Conservation (phyloP, 2,888 invertebrate species). For the Pyrochroa serraticornis region DNA sequence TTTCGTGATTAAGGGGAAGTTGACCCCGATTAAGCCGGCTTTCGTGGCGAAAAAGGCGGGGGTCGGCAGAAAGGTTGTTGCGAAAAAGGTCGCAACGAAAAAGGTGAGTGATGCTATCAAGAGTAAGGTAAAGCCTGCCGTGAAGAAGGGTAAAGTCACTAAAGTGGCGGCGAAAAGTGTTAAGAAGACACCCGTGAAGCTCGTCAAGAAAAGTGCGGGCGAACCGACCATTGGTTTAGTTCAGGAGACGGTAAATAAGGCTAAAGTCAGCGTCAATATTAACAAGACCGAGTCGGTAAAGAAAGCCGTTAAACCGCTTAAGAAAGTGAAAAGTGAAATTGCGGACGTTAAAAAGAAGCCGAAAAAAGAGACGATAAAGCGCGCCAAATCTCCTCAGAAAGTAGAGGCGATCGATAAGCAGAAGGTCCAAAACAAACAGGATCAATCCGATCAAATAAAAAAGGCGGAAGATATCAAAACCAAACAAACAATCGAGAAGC, state of each 20-base stretch:
- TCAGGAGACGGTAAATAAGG: conserved; percentile 4
- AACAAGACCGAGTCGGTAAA: conserved; percentile 12
- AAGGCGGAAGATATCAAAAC: conserved; percentile 41
- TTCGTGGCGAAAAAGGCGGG: conserved; percentile 36
- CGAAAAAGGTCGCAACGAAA: conserved; percentile 34
- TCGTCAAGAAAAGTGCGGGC: conserved; percentile 25
- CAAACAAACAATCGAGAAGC: conserved; percentile 39
- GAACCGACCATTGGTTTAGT: conserved; percentile 3
- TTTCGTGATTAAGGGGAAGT: conserved; percentile 55
- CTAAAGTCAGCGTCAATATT: background rate
- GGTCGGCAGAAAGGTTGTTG: conserved; percentile 37
- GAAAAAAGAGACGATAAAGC: conserved; percentile 18
- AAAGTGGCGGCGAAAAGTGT: conserved; percentile 43
- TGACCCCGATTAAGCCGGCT: conserved; percentile 49
- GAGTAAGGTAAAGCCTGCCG: conserved; percentile 20
- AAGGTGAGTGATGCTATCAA: conserved; percentile 32
- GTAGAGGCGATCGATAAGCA: conserved; percentile 49
- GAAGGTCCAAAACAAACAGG: conserved; percentile 48
- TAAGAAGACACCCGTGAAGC: conserved; percentile 38
- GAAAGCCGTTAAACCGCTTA: conserved; percentile 17
- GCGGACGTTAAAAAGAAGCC: conserved; percentile 18
- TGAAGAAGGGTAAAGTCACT: conserved; percentile 1
- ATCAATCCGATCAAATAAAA: conserved; percentile 34
- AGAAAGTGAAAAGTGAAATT: conserved; percentile 21
- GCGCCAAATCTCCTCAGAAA: conserved; percentile 39